Evolutionary conservation across 2,113 vertebrate genomes (phyloP).

Genomic region (Rhinolophus sinicus): DNA sequence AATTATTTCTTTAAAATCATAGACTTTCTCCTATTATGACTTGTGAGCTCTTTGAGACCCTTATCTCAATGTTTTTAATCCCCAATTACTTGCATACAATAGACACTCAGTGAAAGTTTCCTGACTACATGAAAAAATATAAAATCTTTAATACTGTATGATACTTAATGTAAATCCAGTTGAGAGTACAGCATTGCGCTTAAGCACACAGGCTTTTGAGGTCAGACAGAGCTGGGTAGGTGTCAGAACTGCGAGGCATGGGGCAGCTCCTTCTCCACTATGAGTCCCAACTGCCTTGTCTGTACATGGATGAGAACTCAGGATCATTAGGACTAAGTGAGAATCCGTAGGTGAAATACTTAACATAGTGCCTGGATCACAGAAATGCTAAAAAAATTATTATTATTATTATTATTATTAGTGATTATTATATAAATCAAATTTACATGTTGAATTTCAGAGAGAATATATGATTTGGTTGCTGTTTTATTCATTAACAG

Average conservation of each 20-base stretch:
- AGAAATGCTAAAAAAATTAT: conserved; percentile 14
- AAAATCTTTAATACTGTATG: not conserved
- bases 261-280: not conserved
- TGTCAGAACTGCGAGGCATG: not conserved
- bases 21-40: not conserved
- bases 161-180: not conserved
- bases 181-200: not conserved
- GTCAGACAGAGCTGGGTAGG: not conserved
- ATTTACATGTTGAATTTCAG: not conserved
- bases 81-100: not conserved
- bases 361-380: not conserved
- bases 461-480: not conserved
- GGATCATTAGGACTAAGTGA: not conserved
- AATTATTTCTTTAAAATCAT: not conserved
- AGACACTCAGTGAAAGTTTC: not conserved
- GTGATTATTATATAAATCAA: not conserved
- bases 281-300: not conserved
- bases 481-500: not conserved
- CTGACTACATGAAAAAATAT: not conserved
- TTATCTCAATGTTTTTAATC: not conserved
- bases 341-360: not conserved
- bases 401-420: not conserved
- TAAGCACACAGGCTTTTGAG: not conserved
- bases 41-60: not conserved
- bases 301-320: not conserved